Evolutionary conservation across 2,113 vertebrate genomes (phyloP).

Genomic region (Vombatus ursinus): DNA sequence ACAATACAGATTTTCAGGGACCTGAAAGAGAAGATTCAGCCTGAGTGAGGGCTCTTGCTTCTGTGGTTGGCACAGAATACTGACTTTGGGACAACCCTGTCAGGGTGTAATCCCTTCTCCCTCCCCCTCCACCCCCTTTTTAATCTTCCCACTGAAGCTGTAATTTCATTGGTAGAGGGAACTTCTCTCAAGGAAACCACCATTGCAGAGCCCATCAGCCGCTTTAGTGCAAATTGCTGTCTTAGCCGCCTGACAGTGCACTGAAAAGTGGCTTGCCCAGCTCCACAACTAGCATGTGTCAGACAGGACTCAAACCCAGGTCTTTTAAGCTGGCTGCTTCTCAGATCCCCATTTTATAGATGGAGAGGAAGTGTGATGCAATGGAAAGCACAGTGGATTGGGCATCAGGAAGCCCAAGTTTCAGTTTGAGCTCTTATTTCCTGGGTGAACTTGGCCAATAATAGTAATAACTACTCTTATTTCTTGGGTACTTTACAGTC

Average conservation of each 20-base stretch:
- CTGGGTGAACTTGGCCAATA: not conserved
- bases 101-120: not conserved
- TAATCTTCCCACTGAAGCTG: not conserved
- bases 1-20: not conserved
- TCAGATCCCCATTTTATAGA: not conserved
- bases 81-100: not conserved
- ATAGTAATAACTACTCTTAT: not conserved
- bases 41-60: not conserved
- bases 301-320: not conserved
- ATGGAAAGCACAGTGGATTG: not conserved
- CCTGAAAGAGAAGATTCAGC: not conserved
- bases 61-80: not conserved
- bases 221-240: not conserved
- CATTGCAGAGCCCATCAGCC: not conserved
- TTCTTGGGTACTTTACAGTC: not conserved
- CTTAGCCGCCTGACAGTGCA: not conserved
- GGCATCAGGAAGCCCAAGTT: not conserved
- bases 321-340: not conserved
- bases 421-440: conserved; percentile 14
- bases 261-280: not conserved
- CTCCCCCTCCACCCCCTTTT: not conserved
- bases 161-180: not conserved
- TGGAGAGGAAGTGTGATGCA: not conserved
- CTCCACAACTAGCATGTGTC: not conserved
- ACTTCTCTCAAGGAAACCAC: not conserved